Conservation (phyloP, 2,888 invertebrate species). For the Drosophila neonasuta region DNA sequence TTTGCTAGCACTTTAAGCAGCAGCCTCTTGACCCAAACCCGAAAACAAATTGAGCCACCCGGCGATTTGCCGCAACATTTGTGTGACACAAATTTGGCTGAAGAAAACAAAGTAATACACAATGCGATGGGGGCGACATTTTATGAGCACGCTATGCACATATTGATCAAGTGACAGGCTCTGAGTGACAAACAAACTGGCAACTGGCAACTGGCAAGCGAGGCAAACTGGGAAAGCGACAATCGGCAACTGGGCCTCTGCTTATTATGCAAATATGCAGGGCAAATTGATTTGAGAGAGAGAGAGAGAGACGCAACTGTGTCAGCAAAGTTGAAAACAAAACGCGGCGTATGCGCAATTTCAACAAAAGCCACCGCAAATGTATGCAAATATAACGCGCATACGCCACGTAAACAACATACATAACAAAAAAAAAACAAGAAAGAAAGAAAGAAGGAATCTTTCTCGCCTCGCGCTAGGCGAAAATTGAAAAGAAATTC, state of each 20-base stretch:
- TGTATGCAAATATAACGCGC: slow-evolving; percentile 73
- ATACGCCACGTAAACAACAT: slow-evolving; percentile 74
- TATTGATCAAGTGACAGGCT: slow-evolving; percentile 76
- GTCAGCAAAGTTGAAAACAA: slow-evolving; percentile 69
- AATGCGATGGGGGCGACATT: slow-evolving; percentile 37
- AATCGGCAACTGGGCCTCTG: slow-evolving; percentile 54
- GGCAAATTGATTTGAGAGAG: slow-evolving; percentile 62
- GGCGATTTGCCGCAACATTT: slow-evolving; percentile 62
- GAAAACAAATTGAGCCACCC: slow-evolving; percentile 8
- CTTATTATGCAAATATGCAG: slow-evolving; percentile 74
- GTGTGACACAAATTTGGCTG: slow-evolving; percentile 65
- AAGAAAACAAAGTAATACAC: slow-evolving; percentile 70
- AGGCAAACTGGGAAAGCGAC: slow-evolving; percentile 15
- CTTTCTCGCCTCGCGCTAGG: slow-evolving; percentile 41
- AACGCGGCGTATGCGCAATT: slow-evolving; percentile 76
- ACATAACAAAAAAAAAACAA: slow-evolving; percentile 28
- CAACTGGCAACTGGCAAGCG: slow-evolving; percentile 41
- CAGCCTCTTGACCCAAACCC: slow-evolving; percentile 48
- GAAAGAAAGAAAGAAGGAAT: slow-evolving; percentile 17
- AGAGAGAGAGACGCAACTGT: slow-evolving; percentile 50
- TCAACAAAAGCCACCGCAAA: slow-evolving; percentile 49
- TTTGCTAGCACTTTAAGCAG: slow-evolving; percentile 40
- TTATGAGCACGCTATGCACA: slow-evolving; percentile 74
- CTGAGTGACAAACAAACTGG: slow-evolving; percentile 72
- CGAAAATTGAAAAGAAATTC: slow-evolving; percentile 70